Conservation (phyloP, 2,113 vertebrate genomes). For the Bungarus multicinctus region DNA sequence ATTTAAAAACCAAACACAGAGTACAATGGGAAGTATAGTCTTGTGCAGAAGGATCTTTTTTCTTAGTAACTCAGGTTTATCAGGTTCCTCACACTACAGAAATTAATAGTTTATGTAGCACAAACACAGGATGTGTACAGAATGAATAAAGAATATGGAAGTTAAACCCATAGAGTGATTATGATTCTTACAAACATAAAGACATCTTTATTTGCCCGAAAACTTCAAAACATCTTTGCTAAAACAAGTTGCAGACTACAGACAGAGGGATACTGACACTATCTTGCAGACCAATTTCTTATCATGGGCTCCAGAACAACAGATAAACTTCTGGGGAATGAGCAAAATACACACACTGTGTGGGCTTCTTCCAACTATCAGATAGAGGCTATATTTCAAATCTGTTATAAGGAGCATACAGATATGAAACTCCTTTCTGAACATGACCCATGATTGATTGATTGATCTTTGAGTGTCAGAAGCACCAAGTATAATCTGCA, state of each 20-base stretch:
- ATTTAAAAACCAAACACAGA: neutral
- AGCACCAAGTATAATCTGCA: neutral
- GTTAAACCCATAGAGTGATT: neutral
- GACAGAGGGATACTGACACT: neutral
- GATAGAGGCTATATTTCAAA: neutral
- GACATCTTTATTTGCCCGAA: neutral
- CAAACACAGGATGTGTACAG: neutral
- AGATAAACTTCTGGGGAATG: neutral
- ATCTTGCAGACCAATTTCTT: conserved; percentile 20
- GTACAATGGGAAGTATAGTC: neutral
- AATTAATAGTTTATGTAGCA: neutral
- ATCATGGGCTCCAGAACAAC: conserved; percentile 1
- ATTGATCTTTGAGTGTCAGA: neutral
- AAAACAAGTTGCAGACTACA: neutral
- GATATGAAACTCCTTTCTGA: neutral
- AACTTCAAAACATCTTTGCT: neutral
- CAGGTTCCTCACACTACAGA: neutral
- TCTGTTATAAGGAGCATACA: neutral
- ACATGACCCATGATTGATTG: neutral
- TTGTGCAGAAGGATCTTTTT: neutral
- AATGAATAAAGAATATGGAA: neutral
- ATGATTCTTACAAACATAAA: neutral
- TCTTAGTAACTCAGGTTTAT: neutral
- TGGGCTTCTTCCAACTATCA: conserved; percentile 16
- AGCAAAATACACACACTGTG: conserved; percentile 10